Conservation (phyloP, 2,113 vertebrate genomes). For the Paramisgurnus dabryanus region DNA sequence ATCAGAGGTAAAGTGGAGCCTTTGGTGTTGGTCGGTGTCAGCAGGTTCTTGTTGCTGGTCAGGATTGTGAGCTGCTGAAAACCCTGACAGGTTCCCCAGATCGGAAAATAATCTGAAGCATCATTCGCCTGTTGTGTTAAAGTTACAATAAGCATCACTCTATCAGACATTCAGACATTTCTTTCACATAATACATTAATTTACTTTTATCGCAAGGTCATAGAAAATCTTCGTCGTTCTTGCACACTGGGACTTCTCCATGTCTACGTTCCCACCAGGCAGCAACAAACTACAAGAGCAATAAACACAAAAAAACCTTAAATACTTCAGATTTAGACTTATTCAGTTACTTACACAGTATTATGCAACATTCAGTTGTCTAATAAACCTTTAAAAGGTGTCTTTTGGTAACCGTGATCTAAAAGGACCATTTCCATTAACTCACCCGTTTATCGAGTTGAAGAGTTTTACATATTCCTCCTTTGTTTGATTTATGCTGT, state of each 20-base stretch:
- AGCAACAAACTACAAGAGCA: constrained; percentile 67
- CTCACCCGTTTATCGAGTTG: constrained; percentile 73
- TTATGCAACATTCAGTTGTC: too few relatives aligned
- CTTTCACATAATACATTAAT: too few relatives aligned
- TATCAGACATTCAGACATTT: background rate
- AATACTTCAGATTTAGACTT: too few relatives aligned
- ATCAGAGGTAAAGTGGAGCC: constrained; percentile 78
- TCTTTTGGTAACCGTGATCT: too few relatives aligned
- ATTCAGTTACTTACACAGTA: too few relatives aligned
- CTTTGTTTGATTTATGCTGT: constrained; percentile 71
- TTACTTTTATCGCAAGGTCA: constrained; percentile 71
- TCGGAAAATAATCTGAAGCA: constrained; percentile 86
- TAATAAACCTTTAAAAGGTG: too few relatives aligned
- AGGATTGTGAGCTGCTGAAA: constrained; percentile 85
- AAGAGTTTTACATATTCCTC: constrained; percentile 71
- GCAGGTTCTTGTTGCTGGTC: constrained; percentile 79
- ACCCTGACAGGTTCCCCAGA: constrained; percentile 95
- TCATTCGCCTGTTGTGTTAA: constrained; percentile 78
- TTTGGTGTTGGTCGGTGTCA: constrained; percentile 81
- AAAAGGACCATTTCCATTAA: too few relatives aligned
- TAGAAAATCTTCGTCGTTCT: constrained; percentile 72
- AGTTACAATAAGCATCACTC: background rate
- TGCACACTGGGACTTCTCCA: constrained; percentile 69
- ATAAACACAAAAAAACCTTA: background rate
- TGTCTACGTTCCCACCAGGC: constrained; percentile 72